Percentiles rank a stretch among this genome's conserved stretches.
These are phyloP conservation scores for Melanotaenia trifasciata DNA, from an alignment of 2,797 vertebrate genomes.

Conservation along the genomic window DNA sequence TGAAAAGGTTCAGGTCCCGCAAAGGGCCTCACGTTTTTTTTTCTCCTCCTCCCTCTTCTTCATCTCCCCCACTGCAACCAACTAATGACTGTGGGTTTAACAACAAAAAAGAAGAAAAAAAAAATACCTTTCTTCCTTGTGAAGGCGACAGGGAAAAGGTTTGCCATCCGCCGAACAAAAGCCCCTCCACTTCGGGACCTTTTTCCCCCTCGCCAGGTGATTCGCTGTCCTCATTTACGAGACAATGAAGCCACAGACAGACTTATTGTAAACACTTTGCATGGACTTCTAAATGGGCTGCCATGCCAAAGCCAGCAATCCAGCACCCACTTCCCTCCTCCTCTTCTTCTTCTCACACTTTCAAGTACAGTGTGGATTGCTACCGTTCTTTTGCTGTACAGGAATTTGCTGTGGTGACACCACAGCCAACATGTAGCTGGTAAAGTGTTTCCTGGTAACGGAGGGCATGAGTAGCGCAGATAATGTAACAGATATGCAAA, in stretches of 20 bases:
- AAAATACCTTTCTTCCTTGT: slow-evolving; percentile 72
- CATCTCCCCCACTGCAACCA: slow-evolving; percentile 73
- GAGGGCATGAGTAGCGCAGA: slow-evolving; percentile 13
- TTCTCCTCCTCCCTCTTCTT: slow-evolving; percentile 47
- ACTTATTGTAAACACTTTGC: slow-evolving; percentile 85
- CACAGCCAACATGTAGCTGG: slow-evolving; percentile 22
- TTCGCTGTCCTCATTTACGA: slow-evolving; percentile 84
- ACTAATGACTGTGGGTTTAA: slow-evolving; percentile 92
- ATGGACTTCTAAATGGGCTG: slow-evolving; percentile 70
- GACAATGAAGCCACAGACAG: slow-evolving; percentile 81
- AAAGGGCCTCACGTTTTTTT: slow-evolving; percentile 85
- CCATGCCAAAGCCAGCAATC: slow-evolving; percentile 48
- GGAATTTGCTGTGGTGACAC: slow-evolving; percentile 64
- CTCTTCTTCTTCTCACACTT: slow-evolving; percentile 22
- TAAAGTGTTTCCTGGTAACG: slow-evolving; percentile 39
- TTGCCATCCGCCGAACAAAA: slow-evolving; percentile 83
- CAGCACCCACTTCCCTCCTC: background rate
- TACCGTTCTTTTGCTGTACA: slow-evolving; percentile 42
- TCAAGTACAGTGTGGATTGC: slow-evolving; percentile 48
- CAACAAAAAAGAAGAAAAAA: slow-evolving; percentile 65
- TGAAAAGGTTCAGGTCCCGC: slow-evolving; percentile 92
- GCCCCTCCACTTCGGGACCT: slow-evolving; percentile 87
- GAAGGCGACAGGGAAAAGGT: slow-evolving; percentile 78
- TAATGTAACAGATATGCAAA: slow-evolving; percentile 14
- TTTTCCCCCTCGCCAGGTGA: slow-evolving; percentile 92